Evolutionary conservation across 1,140 invertebrate species (phyloP).

Genomic region (Ruditapes philippinarum): DNA sequence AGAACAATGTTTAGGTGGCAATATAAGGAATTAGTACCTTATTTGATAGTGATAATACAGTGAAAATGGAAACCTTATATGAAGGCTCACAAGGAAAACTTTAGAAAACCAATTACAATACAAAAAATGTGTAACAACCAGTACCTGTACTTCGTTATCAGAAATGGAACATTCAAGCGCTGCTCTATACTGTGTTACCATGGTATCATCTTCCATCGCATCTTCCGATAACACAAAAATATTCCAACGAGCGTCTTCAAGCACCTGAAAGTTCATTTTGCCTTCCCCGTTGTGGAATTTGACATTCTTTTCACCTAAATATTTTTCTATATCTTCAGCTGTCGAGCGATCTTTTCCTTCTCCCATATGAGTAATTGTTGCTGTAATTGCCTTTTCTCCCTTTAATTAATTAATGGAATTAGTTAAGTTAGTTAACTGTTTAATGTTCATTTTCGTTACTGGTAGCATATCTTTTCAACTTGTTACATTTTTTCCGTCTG

Average conservation of each 20-base stretch:
- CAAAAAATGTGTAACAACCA: too few species aligned
- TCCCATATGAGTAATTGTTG: neutral
- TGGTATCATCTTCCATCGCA: neutral
- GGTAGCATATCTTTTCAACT: too few species aligned
- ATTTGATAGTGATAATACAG: too few species aligned
- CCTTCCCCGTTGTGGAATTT: neutral
- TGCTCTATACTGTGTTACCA: neutral
- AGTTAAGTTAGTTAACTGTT: too few species aligned
- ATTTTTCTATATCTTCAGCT: neutral
- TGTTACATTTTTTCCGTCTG: too few species aligned
- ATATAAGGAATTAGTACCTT: too few species aligned
- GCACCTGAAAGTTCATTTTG: neutral
- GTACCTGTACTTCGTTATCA: constrained; percentile 25
- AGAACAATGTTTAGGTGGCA: too few species aligned
- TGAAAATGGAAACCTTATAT: too few species aligned
- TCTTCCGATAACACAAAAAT: neutral
- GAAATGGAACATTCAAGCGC: neutral
- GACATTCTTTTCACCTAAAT: neutral
- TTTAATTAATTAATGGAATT: too few species aligned
- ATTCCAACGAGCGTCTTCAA: neutral
- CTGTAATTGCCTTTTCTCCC: neutral
- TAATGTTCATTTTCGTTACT: too few species aligned
- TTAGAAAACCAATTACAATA: too few species aligned
- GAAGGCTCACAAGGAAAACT: too few species aligned
- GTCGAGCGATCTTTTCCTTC: neutral